phyloP scores from a whole-genome alignment of 2,888 invertebrate species.

The Tenthredo notha region DNA sequence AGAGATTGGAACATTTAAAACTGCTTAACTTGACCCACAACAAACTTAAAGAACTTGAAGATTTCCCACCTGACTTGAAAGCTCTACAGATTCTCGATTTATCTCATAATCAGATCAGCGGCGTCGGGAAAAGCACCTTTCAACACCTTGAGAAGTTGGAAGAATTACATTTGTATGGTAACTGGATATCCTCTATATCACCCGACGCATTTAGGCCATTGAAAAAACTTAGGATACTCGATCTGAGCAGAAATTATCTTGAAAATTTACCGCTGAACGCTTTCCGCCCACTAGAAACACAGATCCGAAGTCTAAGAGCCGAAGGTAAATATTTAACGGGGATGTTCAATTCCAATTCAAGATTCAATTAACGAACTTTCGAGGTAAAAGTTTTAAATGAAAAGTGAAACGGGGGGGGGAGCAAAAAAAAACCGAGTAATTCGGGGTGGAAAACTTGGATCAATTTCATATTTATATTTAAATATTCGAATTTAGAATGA shows the following conservation, averaged over 20 bases:
- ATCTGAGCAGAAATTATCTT: constrained; percentile 91
- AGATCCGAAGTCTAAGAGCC: constrained; percentile 87
- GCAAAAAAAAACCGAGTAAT: neutral
- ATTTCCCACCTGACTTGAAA: constrained; percentile 89
- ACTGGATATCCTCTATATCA: constrained; percentile 89
- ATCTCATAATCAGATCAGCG: constrained; percentile 90
- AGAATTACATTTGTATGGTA: constrained; percentile 90
- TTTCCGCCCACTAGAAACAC: constrained; percentile 89
- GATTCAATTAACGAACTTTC: constrained; percentile 22
- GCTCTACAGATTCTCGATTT: constrained; percentile 90
- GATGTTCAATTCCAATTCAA: constrained; percentile 9
- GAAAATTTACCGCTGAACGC: constrained; percentile 90
- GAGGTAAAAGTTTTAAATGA: neutral
- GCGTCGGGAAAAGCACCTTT: constrained; percentile 88
- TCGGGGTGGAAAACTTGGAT: neutral
- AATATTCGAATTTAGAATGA: neutral
- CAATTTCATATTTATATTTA: neutral
- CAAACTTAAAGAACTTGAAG: constrained; percentile 89
- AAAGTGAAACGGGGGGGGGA: neutral
- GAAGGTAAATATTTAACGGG: constrained; percentile 83
- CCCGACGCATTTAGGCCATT: constrained; percentile 89
- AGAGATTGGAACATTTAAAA: constrained; percentile 87
- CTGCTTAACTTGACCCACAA: constrained; percentile 92
- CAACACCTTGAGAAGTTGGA: constrained; percentile 87
- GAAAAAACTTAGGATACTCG: constrained; percentile 87